Base-by-base conservation (phyloP, 2,113 vertebrate genomes). In the Etheostoma spectabile region DNA sequence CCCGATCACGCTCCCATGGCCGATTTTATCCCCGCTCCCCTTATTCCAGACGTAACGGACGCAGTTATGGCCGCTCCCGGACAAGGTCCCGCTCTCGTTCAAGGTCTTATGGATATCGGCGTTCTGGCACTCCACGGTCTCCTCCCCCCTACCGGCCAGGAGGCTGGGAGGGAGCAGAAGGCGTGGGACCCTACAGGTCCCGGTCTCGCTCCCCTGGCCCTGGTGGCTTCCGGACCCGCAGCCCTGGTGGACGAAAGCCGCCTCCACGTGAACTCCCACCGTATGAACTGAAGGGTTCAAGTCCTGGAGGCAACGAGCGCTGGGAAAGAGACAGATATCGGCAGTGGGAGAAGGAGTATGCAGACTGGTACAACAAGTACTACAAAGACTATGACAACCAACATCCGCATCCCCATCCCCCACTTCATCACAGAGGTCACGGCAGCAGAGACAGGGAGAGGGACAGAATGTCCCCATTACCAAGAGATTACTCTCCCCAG, bases 331-430 rank as follows among this genome's bases (percentile, higher is more conserved):
- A 99, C 5, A 90, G 96, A 0, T 98, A 97, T 74, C 93, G 97
- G 55, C 96, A 99, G 61, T 99, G 98, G 99, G 98, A 99, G 86
- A 95, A 97, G 74, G 97, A 97, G 62, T 99, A 99, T 6, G 85
- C 97, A 51, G 97, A 99, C 53, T 99, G 97, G 97, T 99, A 98
- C 35, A 97, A 99, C 75, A 98, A 98, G 72, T 98, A 97, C 42
- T 97, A 97, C 86, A 98, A 98, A 93, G 97, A 94, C 76, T 98
- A 95, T 13, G 93, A 95, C 56, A 85, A 51, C 56, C 92, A 89
- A 22, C 88, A 93, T 48, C 80, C 90, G 8, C 19, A 53, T 53
- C 92, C 88, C n/a, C 88, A 93, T 48, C 80, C 90, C 13, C 19
- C 91, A 1, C 3, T 91, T 38, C 89, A 92, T 74, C 93, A 88